Evolutionary conservation across 2,888 invertebrate species (phyloP).

Genomic region (Ommatoiulus sabulosus): DNA sequence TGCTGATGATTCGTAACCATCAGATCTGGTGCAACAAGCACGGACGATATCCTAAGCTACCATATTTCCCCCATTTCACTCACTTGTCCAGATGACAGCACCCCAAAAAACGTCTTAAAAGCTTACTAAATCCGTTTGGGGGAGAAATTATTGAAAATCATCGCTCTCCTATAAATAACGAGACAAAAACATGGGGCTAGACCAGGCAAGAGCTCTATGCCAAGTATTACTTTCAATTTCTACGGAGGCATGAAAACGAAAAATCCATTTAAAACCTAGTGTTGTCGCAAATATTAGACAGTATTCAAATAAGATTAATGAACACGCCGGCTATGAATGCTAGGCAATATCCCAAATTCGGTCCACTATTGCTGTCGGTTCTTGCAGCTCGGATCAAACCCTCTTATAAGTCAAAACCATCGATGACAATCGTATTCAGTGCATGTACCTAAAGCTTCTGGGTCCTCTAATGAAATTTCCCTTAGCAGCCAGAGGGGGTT

Average conservation of each 20-base stretch:
- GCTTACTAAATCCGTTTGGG: neutral
- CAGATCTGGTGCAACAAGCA: neutral
- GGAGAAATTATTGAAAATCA: constrained; percentile 35
- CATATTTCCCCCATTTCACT: neutral
- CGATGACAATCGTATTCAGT: constrained; percentile 41
- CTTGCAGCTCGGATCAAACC: neutral
- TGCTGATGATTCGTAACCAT: neutral
- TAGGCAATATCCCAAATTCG: neutral
- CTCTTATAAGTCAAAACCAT: constrained; percentile 35
- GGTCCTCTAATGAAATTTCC: constrained; percentile 53
- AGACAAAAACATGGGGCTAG: neutral
- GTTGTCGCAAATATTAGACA: constrained; percentile 12
- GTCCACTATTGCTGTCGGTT: constrained; percentile 7
- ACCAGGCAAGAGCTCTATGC: neutral
- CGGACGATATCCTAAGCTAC: no score
- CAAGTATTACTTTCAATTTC: neutral
- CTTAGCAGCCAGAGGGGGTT: constrained; percentile 54
- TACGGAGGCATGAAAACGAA: neutral
- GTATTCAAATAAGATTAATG: constrained; percentile 39
- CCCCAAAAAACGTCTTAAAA: neutral
- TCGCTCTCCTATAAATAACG: neutral
- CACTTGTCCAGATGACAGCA: neutral
- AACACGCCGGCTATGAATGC: neutral
- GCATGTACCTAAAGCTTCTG: constrained; percentile 45
- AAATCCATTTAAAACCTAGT: constrained; percentile 20